Evolutionary conservation across 1,140 invertebrate genomes (phyloP).

Genomic region (Araneus ventricosus): DNA sequence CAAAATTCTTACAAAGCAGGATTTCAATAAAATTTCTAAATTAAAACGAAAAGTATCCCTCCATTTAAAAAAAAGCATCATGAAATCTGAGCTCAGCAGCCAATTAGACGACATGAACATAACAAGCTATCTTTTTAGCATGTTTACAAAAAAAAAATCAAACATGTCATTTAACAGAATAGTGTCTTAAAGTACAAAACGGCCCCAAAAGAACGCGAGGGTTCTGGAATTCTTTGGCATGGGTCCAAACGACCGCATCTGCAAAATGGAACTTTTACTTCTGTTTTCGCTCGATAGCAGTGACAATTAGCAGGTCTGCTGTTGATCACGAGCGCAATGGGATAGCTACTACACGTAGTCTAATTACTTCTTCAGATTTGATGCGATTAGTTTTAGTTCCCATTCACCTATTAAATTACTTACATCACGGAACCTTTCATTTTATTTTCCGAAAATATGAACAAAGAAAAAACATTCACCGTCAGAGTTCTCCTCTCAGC

Average conservation of each 20-base stretch:
- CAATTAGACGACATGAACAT: too few relatives aligned
- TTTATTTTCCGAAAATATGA: not conserved
- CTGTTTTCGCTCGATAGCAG: not conserved
- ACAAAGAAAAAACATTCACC: not conserved
- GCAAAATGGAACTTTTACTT: constrained; percentile 2
- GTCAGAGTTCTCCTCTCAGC: too few relatives aligned
- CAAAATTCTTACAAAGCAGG: too few relatives aligned
- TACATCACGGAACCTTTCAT: not conserved
- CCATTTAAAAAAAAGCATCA: not conserved
- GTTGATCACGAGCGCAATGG: not conserved
- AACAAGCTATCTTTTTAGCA: too few relatives aligned
- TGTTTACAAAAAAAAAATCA: not conserved
- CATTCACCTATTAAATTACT: not conserved
- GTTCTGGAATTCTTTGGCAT: not conserved
- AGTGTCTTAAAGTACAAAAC: not conserved
- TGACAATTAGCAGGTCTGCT: not conserved
- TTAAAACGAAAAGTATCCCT: not conserved
- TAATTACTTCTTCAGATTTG: too few relatives aligned
- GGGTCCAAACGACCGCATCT: not conserved
- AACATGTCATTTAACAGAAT: not conserved
- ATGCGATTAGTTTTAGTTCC: too few relatives aligned
- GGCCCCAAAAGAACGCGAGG: not conserved
- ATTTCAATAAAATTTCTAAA: not conserved
- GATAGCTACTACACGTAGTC: too few relatives aligned
- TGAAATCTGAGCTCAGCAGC: too few relatives aligned